phyloP scores from a whole-genome alignment of 2,888 invertebrate species.

The Platycheirus rosarum region DNA sequence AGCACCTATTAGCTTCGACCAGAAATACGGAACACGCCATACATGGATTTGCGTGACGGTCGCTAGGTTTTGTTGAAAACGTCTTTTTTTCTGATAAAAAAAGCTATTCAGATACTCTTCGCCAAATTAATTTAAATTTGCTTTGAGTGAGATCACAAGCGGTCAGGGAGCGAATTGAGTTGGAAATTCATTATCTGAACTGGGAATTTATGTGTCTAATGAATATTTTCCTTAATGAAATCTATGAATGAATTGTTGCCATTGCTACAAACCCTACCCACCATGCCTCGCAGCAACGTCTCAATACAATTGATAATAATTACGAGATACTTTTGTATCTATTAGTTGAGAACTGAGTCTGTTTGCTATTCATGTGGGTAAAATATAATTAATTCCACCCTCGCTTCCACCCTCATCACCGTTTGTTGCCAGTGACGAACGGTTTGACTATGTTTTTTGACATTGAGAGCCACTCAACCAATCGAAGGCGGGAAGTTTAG shows the following conservation, averaged over 20 bases:
- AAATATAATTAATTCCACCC: slow-evolving; percentile 66
- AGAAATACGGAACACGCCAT: neutral
- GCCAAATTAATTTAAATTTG: slow-evolving; percentile 73
- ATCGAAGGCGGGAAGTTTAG: slow-evolving; percentile 59
- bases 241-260: slow-evolving; percentile 64
- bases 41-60: slow-evolving; percentile 58
- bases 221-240: slow-evolving; percentile 40
- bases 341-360: slow-evolving; percentile 54
- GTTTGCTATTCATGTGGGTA: slow-evolving; percentile 64
- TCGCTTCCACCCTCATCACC: neutral
- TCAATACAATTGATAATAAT: slow-evolving; percentile 68
- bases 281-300: neutral
- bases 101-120: slow-evolving; percentile 59
- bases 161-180: slow-evolving; percentile 16
- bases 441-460: slow-evolving; percentile 32
- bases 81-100: slow-evolving; percentile 15
- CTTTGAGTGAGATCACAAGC: slow-evolving; percentile 58
- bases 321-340: slow-evolving; percentile 73
- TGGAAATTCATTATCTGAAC: slow-evolving; percentile 32
- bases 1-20: slow-evolving; percentile 1
- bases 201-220: slow-evolving; percentile 29
- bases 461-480: slow-evolving; percentile 72
- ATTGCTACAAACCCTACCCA: neutral
- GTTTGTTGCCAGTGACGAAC: neutral
- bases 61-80: slow-evolving; percentile 8